Base-by-base conservation (phyloP, 2,797 vertebrate genomes). In the Tympanoctomys barrerae region DNA sequence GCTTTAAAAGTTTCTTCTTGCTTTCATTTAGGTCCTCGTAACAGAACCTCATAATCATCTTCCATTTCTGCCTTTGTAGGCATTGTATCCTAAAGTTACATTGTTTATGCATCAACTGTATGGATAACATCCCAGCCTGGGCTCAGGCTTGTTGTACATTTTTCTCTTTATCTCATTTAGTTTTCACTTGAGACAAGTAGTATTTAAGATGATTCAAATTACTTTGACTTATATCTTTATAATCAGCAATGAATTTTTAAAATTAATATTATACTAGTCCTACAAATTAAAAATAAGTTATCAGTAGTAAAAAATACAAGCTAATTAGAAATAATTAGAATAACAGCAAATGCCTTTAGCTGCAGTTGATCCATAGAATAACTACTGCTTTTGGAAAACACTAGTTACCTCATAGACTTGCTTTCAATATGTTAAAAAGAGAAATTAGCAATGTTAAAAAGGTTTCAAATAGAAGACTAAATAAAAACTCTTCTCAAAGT, bases 321-420 rank as follows among this genome's bases (percentile, higher is more conserved):
- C 42, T 52, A 46, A 81, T 68, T 93, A 3, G 61, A 96, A 64
- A 33, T 39, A 84, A 87, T 68, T 78, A 78, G 49, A 82, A 39
- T 85, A 13, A 95, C 81, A 86, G 33, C 13, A 49, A 93, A 54
- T 77, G 49, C 39, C 18, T 87, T 87, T 92, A 92, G 59, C 52
- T 54, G 28, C 1, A 14, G 11, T 46, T 42, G 68, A 14, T 77
- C 28, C 93, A 2, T 92, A 54, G 89, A 89, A 70, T 80, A 80
- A 91, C 68, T 87, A 0, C 52, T 78, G 66, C 22, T 81, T 90
- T 85, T 8, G 1, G n/a, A 82, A 88, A n/a, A 12, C 33, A 16
- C 22, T 66, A 71, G 36, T 19, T 87, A 42, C 62, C 42, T 68
- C 7, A 39, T 49, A 68, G 42, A 83, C 66, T 81, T 89, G 42